Base-by-base conservation (phyloP, 2,888 invertebrate species). In the Eilema caniola region DNA sequence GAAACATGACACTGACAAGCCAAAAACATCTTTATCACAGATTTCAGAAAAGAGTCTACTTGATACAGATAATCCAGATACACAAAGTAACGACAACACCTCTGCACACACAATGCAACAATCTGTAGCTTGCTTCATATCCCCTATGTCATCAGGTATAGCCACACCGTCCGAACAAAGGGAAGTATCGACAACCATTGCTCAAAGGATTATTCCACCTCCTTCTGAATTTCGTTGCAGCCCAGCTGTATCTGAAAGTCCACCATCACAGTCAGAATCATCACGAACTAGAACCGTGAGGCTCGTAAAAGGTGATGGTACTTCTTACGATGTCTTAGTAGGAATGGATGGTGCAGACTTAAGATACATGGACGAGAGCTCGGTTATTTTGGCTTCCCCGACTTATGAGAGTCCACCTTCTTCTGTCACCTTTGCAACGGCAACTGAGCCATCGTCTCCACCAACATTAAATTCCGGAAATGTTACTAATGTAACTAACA, bases 361-460 rank as follows among this genome's bases (percentile, higher is more conserved):
- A 68, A 96, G 98, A 63, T 98, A 96, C 90, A 98, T 98, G 98
- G 98, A 98, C 88, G 98, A 98, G 88, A 98, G 98, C 90, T 98
- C 98, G 37, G 96, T 98, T 61, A 97, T 97, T 79, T 95, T 98
- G 72, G 97, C 97, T 70, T 97, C 98, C 76, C 98, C 98, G 23
- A 96, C 96, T 71, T 97, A 97, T 85, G 98, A 98, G 89, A 98
- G 97, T 86, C 97, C 97, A 62, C 97, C 97, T 16, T 97, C 97
- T 72, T 97, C 97, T 37, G 92, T 96, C 63, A 96, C 96, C 73
- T 96, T 96, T 77, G 95, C 96, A 25, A 96, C 96, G 61, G 96
- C 96, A 33, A 96, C 96, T 72, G 96, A 96, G 70, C 96, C 96
- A 62, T 96, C 96, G 69, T 96, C 97, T 63, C 96, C 97, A 41